Evolutionary conservation across 2,888 invertebrate genomes (phyloP).

Genomic region (Pheosia gnoma): DNA sequence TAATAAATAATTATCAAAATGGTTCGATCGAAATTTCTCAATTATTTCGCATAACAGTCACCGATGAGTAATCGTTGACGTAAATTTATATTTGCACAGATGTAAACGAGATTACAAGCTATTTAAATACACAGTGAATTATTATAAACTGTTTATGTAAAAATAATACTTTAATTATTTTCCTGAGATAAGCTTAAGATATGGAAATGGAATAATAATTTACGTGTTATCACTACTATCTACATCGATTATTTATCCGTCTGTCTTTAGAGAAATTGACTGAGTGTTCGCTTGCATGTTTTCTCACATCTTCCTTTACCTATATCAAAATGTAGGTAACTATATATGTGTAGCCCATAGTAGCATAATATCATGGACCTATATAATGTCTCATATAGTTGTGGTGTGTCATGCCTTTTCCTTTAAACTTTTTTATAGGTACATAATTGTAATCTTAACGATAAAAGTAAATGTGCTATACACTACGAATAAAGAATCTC

Average conservation of each 20-base stretch:
- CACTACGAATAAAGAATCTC: no score
- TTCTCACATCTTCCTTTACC: neutral
- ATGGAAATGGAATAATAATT: no score
- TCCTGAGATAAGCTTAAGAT: constrained; percentile 11
- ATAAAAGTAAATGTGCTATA: no score
- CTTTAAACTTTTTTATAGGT: no score
- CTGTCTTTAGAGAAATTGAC: neutral
- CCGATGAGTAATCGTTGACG: constrained; percentile 71
- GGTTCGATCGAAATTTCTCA: constrained; percentile 40
- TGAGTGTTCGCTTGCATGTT: neutral
- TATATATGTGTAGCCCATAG: neutral
- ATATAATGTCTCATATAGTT: neutral
- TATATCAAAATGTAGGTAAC: neutral
- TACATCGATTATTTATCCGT: neutral
- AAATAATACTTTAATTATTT: constrained; percentile 10
- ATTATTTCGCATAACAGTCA: constrained; percentile 42
- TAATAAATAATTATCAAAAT: constrained; percentile 12
- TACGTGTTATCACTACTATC: neutral
- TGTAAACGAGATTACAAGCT: constrained; percentile 60
- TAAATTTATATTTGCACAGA: constrained; percentile 66
- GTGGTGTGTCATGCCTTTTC: no score
- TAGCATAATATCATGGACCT: neutral
- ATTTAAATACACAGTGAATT: constrained; percentile 52
- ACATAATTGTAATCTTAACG: no score
- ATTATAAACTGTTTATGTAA: constrained; percentile 26